Percentiles rank a stretch among this genome's conserved stretches.
phyloP scores from a whole-genome alignment of 2,888 invertebrate species.

The Lepidocyrtoides sp. region DNA sequence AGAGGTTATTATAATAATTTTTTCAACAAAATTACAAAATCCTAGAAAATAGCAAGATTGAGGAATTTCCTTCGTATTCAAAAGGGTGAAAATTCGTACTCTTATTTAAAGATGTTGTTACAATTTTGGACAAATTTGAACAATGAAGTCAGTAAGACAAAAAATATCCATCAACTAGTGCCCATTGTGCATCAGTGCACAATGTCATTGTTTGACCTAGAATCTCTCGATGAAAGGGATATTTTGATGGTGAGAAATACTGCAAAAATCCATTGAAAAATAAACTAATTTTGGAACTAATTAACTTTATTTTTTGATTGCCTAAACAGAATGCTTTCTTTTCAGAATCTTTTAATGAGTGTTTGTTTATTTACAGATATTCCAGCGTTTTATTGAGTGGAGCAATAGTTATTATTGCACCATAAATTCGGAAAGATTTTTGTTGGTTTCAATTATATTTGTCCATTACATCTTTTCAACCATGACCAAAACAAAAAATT shows the following conservation, averaged over 20 bases:
- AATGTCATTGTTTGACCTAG: neutral
- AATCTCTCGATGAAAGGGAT: neutral
- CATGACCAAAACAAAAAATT: neutral
- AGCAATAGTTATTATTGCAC: neutral
- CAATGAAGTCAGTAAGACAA: too few species aligned
- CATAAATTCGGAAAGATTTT: neutral
- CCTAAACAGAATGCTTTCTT: too few species aligned
- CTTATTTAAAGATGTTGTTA: neutral
- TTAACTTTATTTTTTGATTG: too few species aligned
- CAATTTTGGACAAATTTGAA: constrained; percentile 41
- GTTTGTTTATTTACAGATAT: constrained; percentile 19
- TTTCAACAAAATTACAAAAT: too few species aligned
- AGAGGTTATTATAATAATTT: too few species aligned
- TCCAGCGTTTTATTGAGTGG: constrained; percentile 12
- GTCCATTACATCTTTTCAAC: neutral
- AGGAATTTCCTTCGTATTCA: neutral
- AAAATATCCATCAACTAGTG: neutral
- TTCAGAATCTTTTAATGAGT: too few species aligned
- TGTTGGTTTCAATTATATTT: constrained; percentile 26
- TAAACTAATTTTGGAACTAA: too few species aligned
- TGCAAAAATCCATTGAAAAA: too few species aligned
- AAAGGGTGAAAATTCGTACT: neutral
- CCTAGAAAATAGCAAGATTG: neutral
- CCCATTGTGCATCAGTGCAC: constrained; percentile 27
- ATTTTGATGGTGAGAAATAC: constrained; percentile 28